A percentile compares a stretch with the other conserved stretches of the same genome.
Conservation (phyloP, 2,888 invertebrate genomes). For the Apotomis capreana region DNA sequence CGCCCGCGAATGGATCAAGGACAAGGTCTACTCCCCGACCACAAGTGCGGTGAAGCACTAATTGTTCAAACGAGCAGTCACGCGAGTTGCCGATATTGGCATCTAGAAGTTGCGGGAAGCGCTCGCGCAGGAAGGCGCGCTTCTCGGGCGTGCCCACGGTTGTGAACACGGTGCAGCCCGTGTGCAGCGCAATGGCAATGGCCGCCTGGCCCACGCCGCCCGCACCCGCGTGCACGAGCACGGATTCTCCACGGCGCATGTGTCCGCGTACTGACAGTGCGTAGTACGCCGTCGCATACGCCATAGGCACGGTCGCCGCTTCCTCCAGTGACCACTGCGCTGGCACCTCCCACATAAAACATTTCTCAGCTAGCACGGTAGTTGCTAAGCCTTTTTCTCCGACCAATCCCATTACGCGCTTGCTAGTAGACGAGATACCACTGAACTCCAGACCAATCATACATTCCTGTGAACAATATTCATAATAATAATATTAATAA, state of each 20-base stretch:
- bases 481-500: background rate
- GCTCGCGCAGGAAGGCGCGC: slow-evolving; percentile 92
- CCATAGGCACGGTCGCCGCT: slow-evolving; percentile 97
- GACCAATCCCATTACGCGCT: slow-evolving; percentile 97
- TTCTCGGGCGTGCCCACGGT: slow-evolving; percentile 96
- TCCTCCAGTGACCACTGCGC: slow-evolving; percentile 94
- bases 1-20: slow-evolving; percentile 96
- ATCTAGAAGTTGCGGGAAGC: slow-evolving; percentile 90
- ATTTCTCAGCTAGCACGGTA: slow-evolving; percentile 91
- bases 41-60: slow-evolving; percentile 91
- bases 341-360: slow-evolving; percentile 95
- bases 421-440: slow-evolving; percentile 89
- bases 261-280: slow-evolving; percentile 94
- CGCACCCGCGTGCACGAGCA: slow-evolving; percentile 96
- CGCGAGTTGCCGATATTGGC: slow-evolving; percentile 95
- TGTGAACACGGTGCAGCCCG: slow-evolving; percentile 95
- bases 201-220: slow-evolving; percentile 99
- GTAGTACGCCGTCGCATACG: slow-evolving; percentile 96
- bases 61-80: slow-evolving; percentile 95
- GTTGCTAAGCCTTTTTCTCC: slow-evolving; percentile 95
- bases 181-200: slow-evolving; percentile 94
- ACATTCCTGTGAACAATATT: slow-evolving; percentile 87
- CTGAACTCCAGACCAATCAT: slow-evolving; percentile 97
- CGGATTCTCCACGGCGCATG: slow-evolving; percentile 91
- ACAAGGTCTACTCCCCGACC: slow-evolving; percentile 97